Evolutionary conservation across 1,140 invertebrate species (phyloP).

Genomic region (Solenopsis invicta): DNA sequence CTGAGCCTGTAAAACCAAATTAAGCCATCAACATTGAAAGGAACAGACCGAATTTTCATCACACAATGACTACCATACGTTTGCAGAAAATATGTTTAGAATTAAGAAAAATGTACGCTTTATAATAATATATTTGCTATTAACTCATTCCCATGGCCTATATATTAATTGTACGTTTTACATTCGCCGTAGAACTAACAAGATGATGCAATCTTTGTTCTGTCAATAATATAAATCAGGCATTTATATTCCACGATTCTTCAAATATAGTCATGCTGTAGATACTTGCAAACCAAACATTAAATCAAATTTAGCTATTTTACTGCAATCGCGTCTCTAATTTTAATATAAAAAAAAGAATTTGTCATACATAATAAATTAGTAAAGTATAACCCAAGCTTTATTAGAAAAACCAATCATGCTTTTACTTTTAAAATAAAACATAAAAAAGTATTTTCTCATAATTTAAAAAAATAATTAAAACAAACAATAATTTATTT

Average conservation of each 20-base stretch:
- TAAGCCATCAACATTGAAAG: constrained; percentile 76
- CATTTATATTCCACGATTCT: not conserved
- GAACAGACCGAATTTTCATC: constrained; percentile 39
- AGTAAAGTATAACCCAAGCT: not conserved
- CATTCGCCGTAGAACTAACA: constrained; percentile 23
- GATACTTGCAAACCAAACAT: too few species aligned
- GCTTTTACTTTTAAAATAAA: not conserved
- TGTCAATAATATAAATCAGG: not conserved
- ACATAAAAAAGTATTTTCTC: not conserved
- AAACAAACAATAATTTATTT: not conserved
- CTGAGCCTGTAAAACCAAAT: constrained; percentile 83
- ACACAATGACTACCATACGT: constrained; percentile 45
- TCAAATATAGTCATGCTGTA: not conserved
- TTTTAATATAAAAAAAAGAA: not conserved
- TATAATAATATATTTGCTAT: constrained; percentile 10
- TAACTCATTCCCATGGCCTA: constrained; percentile 1
- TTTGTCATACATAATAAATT: not conserved
- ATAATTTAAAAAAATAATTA: not conserved
- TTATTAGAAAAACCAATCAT: not conserved
- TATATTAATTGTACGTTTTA: not conserved
- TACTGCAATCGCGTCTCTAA: not conserved
- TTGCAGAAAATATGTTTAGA: constrained; percentile 7
- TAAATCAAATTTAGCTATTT: not conserved
- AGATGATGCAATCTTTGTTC: constrained; percentile 14
- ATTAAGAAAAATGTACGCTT: constrained; percentile 17